Conservation (phyloP, 2,113 vertebrate genomes). For the Picathartes gymnocephalus region DNA sequence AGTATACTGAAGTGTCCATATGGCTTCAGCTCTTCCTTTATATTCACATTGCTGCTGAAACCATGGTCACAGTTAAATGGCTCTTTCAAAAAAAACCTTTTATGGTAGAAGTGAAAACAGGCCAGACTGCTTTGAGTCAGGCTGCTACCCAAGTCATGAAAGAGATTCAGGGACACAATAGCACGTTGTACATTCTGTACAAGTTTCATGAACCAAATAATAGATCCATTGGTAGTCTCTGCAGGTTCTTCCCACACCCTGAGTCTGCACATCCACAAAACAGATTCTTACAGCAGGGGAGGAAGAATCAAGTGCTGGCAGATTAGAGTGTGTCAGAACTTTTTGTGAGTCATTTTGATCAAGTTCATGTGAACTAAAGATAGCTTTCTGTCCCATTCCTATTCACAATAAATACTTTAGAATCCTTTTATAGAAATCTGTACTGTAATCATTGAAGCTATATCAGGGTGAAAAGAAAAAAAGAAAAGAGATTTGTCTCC, state of each 20-base stretch:
- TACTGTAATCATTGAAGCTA: not conserved
- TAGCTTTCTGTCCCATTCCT: not conserved
- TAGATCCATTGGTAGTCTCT: slow-evolving; percentile 60
- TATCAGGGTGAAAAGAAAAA: not conserved
- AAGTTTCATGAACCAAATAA: slow-evolving; percentile 70
- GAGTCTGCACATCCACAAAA: slow-evolving; percentile 42
- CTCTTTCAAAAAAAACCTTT: slow-evolving; percentile 68
- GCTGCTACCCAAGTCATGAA: slow-evolving; percentile 72
- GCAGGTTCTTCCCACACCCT: slow-evolving; percentile 55
- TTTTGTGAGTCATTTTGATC: not conserved
- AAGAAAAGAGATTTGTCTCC: not conserved
- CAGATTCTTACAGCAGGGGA: slow-evolving; percentile 20
- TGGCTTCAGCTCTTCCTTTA: slow-evolving; percentile 62
- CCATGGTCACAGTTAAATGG: slow-evolving; percentile 77
- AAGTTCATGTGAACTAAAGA: not conserved
- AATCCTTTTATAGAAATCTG: not conserved
- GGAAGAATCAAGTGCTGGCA: not conserved
- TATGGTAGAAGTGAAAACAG: slow-evolving; percentile 66
- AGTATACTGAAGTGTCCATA: not conserved
- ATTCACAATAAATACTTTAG: not conserved
- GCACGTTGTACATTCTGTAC: slow-evolving; percentile 71
- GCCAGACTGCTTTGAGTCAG: slow-evolving; percentile 67
- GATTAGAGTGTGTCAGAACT: not conserved
- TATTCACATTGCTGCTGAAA: slow-evolving; percentile 51
- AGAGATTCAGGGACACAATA: slow-evolving; percentile 80